phyloP scores from a whole-genome alignment of 2,888 invertebrate genomes.

The Erebia ligea region DNA sequence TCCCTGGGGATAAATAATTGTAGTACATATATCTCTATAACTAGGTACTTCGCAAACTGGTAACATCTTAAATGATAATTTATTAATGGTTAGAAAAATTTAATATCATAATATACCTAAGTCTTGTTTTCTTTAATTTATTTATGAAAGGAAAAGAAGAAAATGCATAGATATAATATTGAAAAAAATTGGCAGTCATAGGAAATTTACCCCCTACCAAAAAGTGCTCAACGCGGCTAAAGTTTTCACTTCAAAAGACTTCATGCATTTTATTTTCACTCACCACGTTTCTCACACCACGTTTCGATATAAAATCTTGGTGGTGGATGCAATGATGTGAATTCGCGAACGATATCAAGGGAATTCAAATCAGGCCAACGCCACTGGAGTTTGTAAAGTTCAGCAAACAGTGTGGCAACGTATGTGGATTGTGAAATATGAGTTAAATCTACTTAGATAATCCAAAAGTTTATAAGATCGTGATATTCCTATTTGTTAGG shows the following conservation, averaged over 20 bases:
- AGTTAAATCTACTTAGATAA: conserved; percentile 26
- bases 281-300: neutral
- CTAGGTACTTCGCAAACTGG: neutral
- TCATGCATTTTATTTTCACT: no score
- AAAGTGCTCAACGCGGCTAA: no score
- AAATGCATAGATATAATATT: neutral
- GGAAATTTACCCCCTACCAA: no score
- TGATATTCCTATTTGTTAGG: neutral
- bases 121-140: no score
- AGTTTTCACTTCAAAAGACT: no score
- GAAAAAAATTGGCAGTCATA: no score
- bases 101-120: no score
- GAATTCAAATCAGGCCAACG: conserved; percentile 23
- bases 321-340: conserved; percentile 12
- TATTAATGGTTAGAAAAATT: no score
- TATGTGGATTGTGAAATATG: conserved; percentile 2
- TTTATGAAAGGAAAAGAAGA: no score
- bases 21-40: no score
- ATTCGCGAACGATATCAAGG: conserved; percentile 13
- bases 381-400: conserved; percentile 15
- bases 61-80: neutral
- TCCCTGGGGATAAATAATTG: no score
- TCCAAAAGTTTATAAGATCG: neutral
- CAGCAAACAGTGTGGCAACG: conserved; percentile 7
- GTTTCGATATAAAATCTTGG: conserved; percentile 12